Evolutionary conservation across 2,113 vertebrate species (phyloP), one percentile per base, ranked within the genome.

Genomic region (Hippolais icterina): DNA sequence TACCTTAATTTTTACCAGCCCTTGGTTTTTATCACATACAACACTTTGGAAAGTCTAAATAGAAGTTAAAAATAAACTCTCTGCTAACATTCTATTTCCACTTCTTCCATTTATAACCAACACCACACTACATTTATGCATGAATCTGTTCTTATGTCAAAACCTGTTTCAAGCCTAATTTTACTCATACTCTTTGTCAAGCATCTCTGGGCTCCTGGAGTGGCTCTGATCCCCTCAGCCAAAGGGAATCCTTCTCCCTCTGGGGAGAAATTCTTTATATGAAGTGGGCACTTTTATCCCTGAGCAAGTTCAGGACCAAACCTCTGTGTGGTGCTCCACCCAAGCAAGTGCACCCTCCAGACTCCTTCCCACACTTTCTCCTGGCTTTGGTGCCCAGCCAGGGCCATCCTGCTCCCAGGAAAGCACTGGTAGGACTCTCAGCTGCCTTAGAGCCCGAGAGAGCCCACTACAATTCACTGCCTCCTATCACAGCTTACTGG

Each of bases 41-140:
- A 83, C 50, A n/a, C 37, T 93, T 89, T 41, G 11, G n/a, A 93
- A 94, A 96, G 49, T 52, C 84, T 83, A 81, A 93, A 49, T 5
- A 92, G 69, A 5, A 78, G 61, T 82, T 68, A 93, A 93, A 91
- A 95, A 89, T 60, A 94, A 96, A 90, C 42, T 81, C 63, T 59
- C 41, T 50, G 70, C 71, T 83, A 80, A 46, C 53, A 81, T 87
- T 71, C 60, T 56, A 47, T 92, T 95, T 83, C 80, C 15, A 74
- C 44, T 53, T 46, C 53, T 83, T 92, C 79, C 49, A 39, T 78
- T 94, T 94, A 90, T 88, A 95, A 82, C 71, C 68, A 88, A 77
- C 37, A 81, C 54, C 71, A 86, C 91, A 74, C 86, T 80, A 46
- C 76, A 87, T 89, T 91, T 90, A 92, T 83, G 50, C 65, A 94